Evolutionary conservation across 2,797 vertebrate genomes (phyloP).

Genomic region (Dallia pectoralis): DNA sequence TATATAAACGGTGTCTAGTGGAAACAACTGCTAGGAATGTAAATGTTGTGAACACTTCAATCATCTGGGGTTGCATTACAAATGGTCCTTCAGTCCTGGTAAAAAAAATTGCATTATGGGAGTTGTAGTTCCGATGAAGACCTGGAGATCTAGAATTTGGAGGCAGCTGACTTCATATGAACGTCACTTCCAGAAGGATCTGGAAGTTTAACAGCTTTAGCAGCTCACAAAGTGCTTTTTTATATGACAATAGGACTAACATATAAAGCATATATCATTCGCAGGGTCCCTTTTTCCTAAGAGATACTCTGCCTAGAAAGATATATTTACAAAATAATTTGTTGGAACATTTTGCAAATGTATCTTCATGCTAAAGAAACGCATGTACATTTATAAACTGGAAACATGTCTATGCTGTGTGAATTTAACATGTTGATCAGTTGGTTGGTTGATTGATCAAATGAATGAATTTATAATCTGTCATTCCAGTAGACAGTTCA

Average conservation of each 20-base stretch:
- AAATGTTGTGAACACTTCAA: slow-evolving; percentile 6
- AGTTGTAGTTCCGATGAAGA: background rate
- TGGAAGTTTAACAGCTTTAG: slow-evolving; percentile 22
- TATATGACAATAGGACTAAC: slow-evolving; percentile 22
- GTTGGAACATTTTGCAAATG: background rate
- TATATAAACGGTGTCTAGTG: background rate
- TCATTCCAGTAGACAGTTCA: slow-evolving; percentile 15
- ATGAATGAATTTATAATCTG: background rate
- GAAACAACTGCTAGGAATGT: background rate
- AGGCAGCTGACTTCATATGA: slow-evolving; percentile 29
- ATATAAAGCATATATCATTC: slow-evolving; percentile 20
- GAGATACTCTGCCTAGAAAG: slow-evolving; percentile 20
- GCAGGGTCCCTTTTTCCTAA: slow-evolving; percentile 56
- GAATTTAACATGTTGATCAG: background rate
- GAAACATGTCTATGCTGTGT: background rate
- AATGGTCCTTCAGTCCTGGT: background rate
- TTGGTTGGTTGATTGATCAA: background rate
- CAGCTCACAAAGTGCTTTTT: slow-evolving; percentile 59
- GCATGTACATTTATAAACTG: too few relatives aligned
- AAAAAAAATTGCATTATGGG: background rate
- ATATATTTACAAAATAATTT: slow-evolving; percentile 34
- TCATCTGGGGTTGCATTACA: background rate
- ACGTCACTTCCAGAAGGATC: slow-evolving; percentile 22
- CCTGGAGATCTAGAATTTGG: background rate
- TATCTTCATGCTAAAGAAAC: background rate